Percentiles rank a stretch among this genome's conserved stretches.
Evolutionary conservation across 2,888 invertebrate species (phyloP).

Genomic region (Polylopha cassiicola): DNA sequence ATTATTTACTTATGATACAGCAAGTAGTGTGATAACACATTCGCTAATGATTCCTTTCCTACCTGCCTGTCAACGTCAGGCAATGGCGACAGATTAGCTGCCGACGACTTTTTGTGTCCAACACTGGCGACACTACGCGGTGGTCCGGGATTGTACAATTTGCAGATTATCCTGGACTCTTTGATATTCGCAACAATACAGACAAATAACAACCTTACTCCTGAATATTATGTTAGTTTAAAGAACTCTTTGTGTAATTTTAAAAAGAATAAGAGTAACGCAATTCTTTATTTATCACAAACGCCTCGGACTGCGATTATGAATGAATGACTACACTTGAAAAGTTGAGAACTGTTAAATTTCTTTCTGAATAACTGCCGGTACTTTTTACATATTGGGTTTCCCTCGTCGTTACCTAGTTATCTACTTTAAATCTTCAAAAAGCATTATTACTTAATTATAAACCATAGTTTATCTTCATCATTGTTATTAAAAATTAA

Average conservation of each 20-base stretch:
- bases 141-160: slow-evolving; percentile 20
- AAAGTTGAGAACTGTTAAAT: slow-evolving; percentile 10
- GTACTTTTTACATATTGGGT: slow-evolving; percentile 1
- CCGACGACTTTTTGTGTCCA: slow-evolving; percentile 11
- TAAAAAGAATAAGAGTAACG: background rate
- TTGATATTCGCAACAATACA: slow-evolving; percentile 16
- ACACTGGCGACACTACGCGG: slow-evolving; percentile 9
- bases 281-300: slow-evolving; percentile 10
- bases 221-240: background rate
- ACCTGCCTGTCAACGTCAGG: slow-evolving; percentile 2
- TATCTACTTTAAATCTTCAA: too few species aligned
- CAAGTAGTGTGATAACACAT: too few species aligned
- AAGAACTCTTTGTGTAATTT: background rate
- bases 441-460: too few species aligned
- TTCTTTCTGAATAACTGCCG: slow-evolving; percentile 1
- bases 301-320: slow-evolving; percentile 11
- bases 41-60: too few species aligned
- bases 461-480: too few species aligned
- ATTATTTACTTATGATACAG: too few species aligned
- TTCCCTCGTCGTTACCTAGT: too few species aligned
- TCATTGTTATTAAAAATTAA: too few species aligned
- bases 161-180: slow-evolving; percentile 12
- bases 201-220: slow-evolving; percentile 5
- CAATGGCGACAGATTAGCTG: slow-evolving; percentile 8
- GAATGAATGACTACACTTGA: slow-evolving; percentile 16